A percentile compares a stretch with the other conserved stretches of the same genome.
These are phyloP conservation scores for Dioctria linearis DNA, from an alignment of 2,888 invertebrate genomes.

Conservation along the genomic window DNA sequence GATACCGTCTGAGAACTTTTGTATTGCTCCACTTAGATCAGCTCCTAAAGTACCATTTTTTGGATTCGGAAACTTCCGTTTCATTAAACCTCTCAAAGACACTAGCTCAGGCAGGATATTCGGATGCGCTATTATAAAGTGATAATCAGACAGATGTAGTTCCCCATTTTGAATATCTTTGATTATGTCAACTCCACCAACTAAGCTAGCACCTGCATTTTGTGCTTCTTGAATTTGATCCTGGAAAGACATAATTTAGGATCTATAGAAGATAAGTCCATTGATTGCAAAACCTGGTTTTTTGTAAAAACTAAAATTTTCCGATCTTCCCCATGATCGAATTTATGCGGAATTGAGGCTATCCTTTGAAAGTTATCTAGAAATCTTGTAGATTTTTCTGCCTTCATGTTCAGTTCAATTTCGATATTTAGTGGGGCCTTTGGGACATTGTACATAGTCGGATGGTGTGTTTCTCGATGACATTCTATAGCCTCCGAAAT, in stretches of 20 bases:
- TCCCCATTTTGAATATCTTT: slow-evolving; percentile 85
- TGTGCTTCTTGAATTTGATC: slow-evolving; percentile 73
- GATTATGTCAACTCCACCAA: slow-evolving; percentile 82
- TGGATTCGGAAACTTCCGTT: slow-evolving; percentile 81
- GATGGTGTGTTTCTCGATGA: slow-evolving; percentile 87
- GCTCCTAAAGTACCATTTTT: slow-evolving; percentile 78
- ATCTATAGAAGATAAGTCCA: neutral
- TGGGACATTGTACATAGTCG: slow-evolving; percentile 85
- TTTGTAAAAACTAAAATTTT: slow-evolving; percentile 84
- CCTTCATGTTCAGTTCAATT: slow-evolving; percentile 86
- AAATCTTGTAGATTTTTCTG: slow-evolving; percentile 74
- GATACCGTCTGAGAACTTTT: slow-evolving; percentile 79
- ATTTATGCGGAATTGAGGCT: slow-evolving; percentile 78
- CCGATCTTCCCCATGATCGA: slow-evolving; percentile 79
- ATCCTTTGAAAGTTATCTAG: slow-evolving; percentile 80
- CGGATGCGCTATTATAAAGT: slow-evolving; percentile 84
- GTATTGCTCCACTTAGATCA: slow-evolving; percentile 77
- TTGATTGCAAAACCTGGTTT: slow-evolving; percentile 69
- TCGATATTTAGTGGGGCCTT: slow-evolving; percentile 79
- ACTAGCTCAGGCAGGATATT: slow-evolving; percentile 85
- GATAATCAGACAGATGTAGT: slow-evolving; percentile 78
- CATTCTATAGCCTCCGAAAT: slow-evolving; percentile 83
- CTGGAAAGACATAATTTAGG: slow-evolving; percentile 59
- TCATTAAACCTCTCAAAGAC: slow-evolving; percentile 83
- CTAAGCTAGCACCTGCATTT: slow-evolving; percentile 81